A percentile compares a stretch with the other conserved stretches of the same genome.
phyloP scores from a whole-genome alignment of 2,113 vertebrate genomes.

The Pteruthius melanotis region DNA sequence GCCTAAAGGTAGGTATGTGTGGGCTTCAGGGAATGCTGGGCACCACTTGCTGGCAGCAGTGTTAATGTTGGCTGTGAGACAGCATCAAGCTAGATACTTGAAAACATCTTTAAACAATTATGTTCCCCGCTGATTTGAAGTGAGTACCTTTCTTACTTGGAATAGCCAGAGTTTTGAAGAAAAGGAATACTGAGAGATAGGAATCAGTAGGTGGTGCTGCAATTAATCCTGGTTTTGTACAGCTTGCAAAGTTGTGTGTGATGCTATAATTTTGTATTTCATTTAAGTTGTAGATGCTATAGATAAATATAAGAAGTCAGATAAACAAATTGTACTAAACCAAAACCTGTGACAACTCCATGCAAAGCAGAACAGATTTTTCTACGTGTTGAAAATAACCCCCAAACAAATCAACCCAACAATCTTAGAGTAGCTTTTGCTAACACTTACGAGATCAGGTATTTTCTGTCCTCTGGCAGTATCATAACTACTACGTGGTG shows the following conservation, averaged over 20 bases:
- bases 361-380: not conserved
- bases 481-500: not conserved
- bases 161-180: not conserved
- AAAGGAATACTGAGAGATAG: not conserved
- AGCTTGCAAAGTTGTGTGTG: not conserved
- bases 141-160: not conserved
- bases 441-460: not conserved
- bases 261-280: not conserved
- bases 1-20: slow-evolving; percentile 82
- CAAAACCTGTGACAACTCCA: not conserved
- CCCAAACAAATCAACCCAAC: not conserved
- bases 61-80: not conserved
- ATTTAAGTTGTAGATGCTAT: not conserved
- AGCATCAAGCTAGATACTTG: not conserved
- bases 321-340: not conserved
- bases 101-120: not conserved
- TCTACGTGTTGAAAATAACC: not conserved
- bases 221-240: not conserved
- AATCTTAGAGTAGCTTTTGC: not conserved
- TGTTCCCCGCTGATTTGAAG: not conserved
- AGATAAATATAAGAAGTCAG: not conserved
- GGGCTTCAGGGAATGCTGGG: not conserved
- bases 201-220: not conserved
- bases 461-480: not conserved
- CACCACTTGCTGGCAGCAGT: not conserved